Conservation (phyloP, 1,140 invertebrate species). For the Agrilus planipennis region DNA sequence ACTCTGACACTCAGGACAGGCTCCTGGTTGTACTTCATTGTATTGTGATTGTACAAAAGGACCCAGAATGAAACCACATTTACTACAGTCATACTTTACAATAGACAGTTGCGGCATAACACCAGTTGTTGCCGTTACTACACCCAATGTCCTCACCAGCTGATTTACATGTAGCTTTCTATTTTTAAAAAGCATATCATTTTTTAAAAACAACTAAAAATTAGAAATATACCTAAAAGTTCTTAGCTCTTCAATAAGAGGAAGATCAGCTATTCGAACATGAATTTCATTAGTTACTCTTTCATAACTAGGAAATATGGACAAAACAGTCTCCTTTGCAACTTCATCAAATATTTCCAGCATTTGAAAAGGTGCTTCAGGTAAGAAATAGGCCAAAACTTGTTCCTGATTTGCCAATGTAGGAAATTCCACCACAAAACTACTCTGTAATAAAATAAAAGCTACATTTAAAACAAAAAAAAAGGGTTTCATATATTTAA, state of each 20-base stretch:
- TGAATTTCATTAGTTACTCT: conserved; percentile 87
- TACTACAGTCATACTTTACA: conserved; percentile 95
- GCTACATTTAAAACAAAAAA: conserved; percentile 7
- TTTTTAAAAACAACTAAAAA: conserved; percentile 3
- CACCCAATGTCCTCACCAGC: conserved; percentile 82
- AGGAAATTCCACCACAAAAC: conserved; percentile 90
- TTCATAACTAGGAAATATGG: conserved; percentile 93
- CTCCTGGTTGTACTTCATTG: conserved; percentile 87
- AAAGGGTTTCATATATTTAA: conserved; percentile 3
- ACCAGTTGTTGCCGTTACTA: conserved; percentile 91
- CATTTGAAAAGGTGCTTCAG: conserved; percentile 95
- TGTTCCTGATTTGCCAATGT: conserved; percentile 81
- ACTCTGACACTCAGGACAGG: conserved; percentile 97
- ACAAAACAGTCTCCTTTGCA: conserved; percentile 86
- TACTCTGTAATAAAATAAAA: conserved; percentile 44
- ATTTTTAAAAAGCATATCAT: conserved; percentile 21
- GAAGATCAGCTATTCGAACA: conserved; percentile 88
- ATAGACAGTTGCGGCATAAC: conserved; percentile 92
- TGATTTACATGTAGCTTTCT: conserved; percentile 96
- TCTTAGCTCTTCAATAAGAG: conserved; percentile 90
- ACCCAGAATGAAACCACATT: conserved; percentile 89
- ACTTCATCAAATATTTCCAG: conserved; percentile 91
- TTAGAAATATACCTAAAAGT: conserved; percentile 54
- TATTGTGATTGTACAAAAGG: conserved; percentile 92
- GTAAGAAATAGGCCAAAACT: conserved; percentile 90